Conservation (phyloP, 1,140 invertebrate genomes). For the honey bee (Apis mellifera) region DNA sequence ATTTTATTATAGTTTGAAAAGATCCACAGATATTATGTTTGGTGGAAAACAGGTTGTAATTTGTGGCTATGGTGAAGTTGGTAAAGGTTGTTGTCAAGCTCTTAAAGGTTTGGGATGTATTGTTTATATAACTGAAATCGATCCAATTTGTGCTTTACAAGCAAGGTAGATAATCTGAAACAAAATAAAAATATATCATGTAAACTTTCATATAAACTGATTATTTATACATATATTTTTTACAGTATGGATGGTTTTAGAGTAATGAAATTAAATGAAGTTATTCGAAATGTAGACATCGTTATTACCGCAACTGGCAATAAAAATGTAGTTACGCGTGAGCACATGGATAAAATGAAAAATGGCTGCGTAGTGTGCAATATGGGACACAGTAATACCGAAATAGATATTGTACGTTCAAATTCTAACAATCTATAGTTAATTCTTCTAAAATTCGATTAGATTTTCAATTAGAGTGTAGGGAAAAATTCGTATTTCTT, state of each 20-base stretch:
- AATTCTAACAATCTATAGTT: slow-evolving; percentile 18
- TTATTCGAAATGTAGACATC: slow-evolving; percentile 96
- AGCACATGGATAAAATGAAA: slow-evolving; percentile 98
- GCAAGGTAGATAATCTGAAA: slow-evolving; percentile 87
- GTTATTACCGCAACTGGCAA: slow-evolving; percentile 98
- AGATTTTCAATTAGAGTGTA: slow-evolving; percentile 19
- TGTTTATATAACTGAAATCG: slow-evolving; percentile 98
- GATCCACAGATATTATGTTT: slow-evolving; percentile 99
- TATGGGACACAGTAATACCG: slow-evolving; percentile 99
- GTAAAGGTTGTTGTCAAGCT: slow-evolving; percentile 98
- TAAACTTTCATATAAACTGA: background rate
- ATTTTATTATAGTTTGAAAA: slow-evolving; percentile 88
- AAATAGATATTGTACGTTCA: slow-evolving; percentile 95
- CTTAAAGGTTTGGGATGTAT: slow-evolving; percentile 97
- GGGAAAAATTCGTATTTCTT: slow-evolving; percentile 50
- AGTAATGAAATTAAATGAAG: slow-evolving; percentile 97
- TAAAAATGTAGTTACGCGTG: slow-evolving; percentile 96
- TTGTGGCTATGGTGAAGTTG: slow-evolving; percentile 99
- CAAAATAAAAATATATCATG: background rate
- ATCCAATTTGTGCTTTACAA: slow-evolving; percentile 98
- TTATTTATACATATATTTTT: slow-evolving; percentile 44
- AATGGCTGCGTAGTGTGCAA: slow-evolving; percentile 98
- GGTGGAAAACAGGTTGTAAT: slow-evolving; percentile 98
- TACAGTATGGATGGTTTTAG: slow-evolving; percentile 97
- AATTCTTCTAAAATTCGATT: slow-evolving; percentile 35